Conservation (phyloP, 2,113 vertebrate genomes). For the Choloepus hoffmanni region DNA sequence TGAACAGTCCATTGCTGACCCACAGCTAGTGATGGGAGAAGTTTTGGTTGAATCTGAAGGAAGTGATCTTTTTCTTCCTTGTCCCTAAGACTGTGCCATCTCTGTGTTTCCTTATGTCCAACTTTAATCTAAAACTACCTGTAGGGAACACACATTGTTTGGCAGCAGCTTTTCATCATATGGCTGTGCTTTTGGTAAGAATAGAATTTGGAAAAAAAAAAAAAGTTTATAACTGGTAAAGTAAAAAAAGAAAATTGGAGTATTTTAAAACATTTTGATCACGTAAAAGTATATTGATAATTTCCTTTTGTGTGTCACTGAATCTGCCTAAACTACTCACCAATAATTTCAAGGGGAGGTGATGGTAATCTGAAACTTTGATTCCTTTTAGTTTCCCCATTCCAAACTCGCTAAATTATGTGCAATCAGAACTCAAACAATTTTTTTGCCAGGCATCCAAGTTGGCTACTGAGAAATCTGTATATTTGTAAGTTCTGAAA, state of each 20-base stretch:
- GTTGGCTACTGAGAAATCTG: conserved; percentile 40
- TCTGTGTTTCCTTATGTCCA: background rate
- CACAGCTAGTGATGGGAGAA: background rate
- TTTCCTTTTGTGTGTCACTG: background rate
- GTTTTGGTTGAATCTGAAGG: background rate
- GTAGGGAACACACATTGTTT: background rate
- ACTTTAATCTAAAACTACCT: background rate
- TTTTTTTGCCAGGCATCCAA: background rate
- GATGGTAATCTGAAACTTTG: background rate
- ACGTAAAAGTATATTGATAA: background rate
- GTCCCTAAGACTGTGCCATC: background rate
- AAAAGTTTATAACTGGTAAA: background rate
- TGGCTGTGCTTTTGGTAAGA: background rate
- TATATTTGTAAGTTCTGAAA: conserved; percentile 36
- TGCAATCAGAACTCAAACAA: background rate
- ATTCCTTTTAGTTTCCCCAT: background rate
- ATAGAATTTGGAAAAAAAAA: background rate
- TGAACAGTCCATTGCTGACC: background rate
- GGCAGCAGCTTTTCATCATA: background rate
- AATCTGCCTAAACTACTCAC: background rate
- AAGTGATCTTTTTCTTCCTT: background rate
- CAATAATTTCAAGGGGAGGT: background rate
- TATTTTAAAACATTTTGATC: background rate
- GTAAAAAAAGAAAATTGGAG: background rate
- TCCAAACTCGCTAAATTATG: background rate